Evolutionary conservation across 2,888 invertebrate species (phyloP).

Genomic region (Orthosia incerta): DNA sequence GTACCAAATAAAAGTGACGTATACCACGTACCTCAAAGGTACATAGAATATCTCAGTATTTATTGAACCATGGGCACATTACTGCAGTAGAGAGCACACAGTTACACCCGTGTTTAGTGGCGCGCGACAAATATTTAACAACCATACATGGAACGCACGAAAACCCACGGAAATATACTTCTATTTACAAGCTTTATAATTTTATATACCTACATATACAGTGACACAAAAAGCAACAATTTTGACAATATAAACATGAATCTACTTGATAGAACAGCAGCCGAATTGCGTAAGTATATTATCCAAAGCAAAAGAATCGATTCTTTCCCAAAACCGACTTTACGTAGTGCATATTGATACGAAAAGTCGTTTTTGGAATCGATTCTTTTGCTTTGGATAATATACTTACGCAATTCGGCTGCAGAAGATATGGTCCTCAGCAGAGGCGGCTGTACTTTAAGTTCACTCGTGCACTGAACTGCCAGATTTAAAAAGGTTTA

Average conservation of each 20-base stretch:
- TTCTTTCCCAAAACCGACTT: too few species aligned
- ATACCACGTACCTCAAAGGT: neutral
- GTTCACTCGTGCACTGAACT: too few species aligned
- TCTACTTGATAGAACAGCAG: neutral
- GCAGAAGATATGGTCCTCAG: too few species aligned
- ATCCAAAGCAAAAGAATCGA: too few species aligned
- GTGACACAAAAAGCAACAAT: neutral
- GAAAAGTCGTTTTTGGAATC: too few species aligned
- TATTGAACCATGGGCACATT: constrained; percentile 30
- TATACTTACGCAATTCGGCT: too few species aligned
- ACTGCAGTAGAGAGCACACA: constrained; percentile 34
- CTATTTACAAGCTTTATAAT: neutral
- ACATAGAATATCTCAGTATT: constrained; percentile 20
- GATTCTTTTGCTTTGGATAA: too few species aligned
- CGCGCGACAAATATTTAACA: constrained; percentile 78
- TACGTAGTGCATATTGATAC: too few species aligned
- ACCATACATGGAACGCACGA: constrained; percentile 30
- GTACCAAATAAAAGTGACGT: too few species aligned
- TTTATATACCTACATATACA: neutral
- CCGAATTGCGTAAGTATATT: too few species aligned
- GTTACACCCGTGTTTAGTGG: constrained; percentile 69
- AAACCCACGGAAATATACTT: constrained; percentile 2
- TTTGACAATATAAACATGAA: neutral
- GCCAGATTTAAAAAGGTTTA: too few species aligned
- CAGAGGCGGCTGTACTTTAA: too few species aligned